phyloP scores from a whole-genome alignment of 2,113 vertebrate species.

The Ctenodactylus gundi region DNA sequence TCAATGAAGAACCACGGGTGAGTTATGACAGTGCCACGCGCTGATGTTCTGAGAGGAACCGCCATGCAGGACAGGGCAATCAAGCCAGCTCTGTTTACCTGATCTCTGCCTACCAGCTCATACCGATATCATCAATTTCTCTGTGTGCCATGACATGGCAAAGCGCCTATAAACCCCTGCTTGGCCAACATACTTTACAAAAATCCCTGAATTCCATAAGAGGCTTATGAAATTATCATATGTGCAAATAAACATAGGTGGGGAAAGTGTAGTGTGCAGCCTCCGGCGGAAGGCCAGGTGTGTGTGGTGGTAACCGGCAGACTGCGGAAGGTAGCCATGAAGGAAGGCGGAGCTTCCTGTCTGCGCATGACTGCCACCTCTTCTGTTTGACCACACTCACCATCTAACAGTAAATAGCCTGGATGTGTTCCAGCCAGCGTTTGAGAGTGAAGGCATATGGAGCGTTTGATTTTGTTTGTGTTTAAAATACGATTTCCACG shows the following conservation, averaged over 20 bases:
- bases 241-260: neutral
- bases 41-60: neutral
- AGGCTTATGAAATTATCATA: neutral
- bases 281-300: neutral
- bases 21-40: neutral
- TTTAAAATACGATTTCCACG: constrained; percentile 66
- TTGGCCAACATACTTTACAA: constrained; percentile 19
- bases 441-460: constrained; percentile 17
- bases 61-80: neutral
- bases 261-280: neutral
- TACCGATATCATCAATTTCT: neutral
- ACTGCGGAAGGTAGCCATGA: neutral
- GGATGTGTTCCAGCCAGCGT: constrained; percentile 35
- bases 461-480: constrained; percentile 62
- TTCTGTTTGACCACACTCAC: constrained; percentile 10
- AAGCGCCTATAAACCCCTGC: neutral
- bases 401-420: constrained; percentile 46
- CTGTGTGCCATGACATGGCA: neutral
- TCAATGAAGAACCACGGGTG: neutral
- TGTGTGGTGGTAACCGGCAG: neutral
- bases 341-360: neutral
- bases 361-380: neutral
- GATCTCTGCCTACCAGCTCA: neutral
- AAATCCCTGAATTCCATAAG: neutral
- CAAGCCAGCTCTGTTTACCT: accelerated